Conservation (phyloP, 1,140 invertebrate genomes). For the Brachionus manjavacas region DNA sequence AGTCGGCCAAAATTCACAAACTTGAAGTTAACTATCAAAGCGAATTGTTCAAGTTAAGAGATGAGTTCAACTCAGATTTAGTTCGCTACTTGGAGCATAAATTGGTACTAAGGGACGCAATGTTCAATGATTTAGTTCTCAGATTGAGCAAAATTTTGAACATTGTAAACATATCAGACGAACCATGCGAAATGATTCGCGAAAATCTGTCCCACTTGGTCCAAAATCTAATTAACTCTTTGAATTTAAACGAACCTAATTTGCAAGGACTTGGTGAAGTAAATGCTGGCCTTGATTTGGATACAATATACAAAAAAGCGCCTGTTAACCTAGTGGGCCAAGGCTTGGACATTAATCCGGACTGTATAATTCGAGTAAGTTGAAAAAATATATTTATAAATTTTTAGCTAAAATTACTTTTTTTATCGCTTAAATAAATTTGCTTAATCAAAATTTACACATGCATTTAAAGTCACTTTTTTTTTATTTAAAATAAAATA, state of each 20-base stretch:
- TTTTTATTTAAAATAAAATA: too few species aligned
- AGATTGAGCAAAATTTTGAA: slow-evolving; percentile 8
- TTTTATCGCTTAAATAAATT: too few species aligned
- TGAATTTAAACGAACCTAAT: background rate
- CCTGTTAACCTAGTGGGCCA: background rate
- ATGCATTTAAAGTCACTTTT: too few species aligned
- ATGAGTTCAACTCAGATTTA: background rate
- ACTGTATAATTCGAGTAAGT: background rate
- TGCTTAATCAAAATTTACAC: too few species aligned
- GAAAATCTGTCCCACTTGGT: background rate
- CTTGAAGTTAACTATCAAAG: slow-evolving; percentile 2
- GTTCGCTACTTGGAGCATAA: slow-evolving; percentile 34
- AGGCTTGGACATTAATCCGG: background rate
- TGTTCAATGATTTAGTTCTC: background rate
- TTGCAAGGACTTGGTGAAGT: background rate
- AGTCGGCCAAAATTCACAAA: slow-evolving; percentile 28
- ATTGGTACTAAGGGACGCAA: background rate
- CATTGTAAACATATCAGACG: background rate
- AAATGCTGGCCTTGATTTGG: background rate
- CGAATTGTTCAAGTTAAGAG: slow-evolving; percentile 17
- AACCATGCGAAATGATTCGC: background rate
- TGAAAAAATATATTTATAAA: too few species aligned
- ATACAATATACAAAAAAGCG: slow-evolving; percentile 14
- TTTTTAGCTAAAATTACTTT: too few species aligned
- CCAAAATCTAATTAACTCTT: background rate